Evolutionary conservation across 2,888 invertebrate genomes (phyloP).

Genomic region (Diaperis boleti): DNA sequence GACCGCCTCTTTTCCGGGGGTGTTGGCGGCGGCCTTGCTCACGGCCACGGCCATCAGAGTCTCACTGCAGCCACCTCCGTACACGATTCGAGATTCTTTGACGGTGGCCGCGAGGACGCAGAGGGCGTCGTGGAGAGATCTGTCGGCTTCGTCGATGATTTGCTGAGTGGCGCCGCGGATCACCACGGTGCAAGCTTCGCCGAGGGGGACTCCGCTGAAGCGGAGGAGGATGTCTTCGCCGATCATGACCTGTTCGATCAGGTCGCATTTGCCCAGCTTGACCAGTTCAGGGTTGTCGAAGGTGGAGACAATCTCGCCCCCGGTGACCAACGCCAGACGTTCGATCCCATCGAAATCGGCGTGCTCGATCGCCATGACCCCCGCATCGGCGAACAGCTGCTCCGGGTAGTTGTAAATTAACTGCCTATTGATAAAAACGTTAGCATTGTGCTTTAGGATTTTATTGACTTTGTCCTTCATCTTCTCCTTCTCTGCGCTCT

Average conservation of each 20-base stretch:
- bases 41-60: slow-evolving; percentile 98
- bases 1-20: slow-evolving; percentile 96
- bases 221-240: slow-evolving; percentile 96
- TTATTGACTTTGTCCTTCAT: slow-evolving; percentile 99
- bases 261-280: slow-evolving; percentile 92
- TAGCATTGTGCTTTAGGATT: slow-evolving; percentile 93
- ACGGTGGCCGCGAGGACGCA: slow-evolving; percentile 97
- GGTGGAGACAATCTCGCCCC: slow-evolving; percentile 97
- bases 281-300: slow-evolving; percentile 94
- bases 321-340: slow-evolving; percentile 95
- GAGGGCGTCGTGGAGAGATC: slow-evolving; percentile 97
- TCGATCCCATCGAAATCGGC: slow-evolving; percentile 99
- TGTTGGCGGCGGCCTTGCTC: slow-evolving; percentile 83
- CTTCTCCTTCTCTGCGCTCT: slow-evolving; percentile 98
- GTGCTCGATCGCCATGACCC: slow-evolving; percentile 99
- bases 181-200: slow-evolving; percentile 97
- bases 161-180: slow-evolving; percentile 98
- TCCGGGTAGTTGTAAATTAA: slow-evolving; percentile 99
- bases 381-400: slow-evolving; percentile 98
- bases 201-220: slow-evolving; percentile 94
- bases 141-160: slow-evolving; percentile 97
- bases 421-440: slow-evolving; percentile 99
- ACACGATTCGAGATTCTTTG: slow-evolving; percentile 90
- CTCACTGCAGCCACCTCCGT: slow-evolving; percentile 92
- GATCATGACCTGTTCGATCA: slow-evolving; percentile 98